Conservation (phyloP, 2,113 vertebrate species). For the Mormoops blainvillei region DNA sequence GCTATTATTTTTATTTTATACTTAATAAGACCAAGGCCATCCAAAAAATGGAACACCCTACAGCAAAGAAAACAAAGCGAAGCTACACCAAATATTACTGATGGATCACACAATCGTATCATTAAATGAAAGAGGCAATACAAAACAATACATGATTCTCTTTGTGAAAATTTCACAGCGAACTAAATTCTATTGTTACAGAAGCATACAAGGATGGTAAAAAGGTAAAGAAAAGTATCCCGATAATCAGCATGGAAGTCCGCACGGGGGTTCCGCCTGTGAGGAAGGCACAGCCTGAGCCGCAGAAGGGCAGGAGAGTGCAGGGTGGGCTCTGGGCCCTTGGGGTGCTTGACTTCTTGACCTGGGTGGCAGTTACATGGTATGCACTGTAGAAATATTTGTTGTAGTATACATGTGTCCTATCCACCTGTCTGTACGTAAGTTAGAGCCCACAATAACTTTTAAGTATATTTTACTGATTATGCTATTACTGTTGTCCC, state of each 20-base stretch:
- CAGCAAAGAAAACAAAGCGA: neutral
- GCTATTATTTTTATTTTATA: neutral
- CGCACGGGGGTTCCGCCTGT: neutral
- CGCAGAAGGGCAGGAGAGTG: neutral
- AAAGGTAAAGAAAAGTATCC: neutral
- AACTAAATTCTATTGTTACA: neutral
- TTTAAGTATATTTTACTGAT: too few relatives aligned
- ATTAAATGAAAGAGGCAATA: neutral
- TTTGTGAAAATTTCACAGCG: neutral
- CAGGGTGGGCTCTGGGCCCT: accelerated
- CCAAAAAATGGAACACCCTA: neutral
- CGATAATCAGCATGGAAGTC: neutral
- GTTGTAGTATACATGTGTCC: neutral
- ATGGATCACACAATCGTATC: neutral
- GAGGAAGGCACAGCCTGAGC: neutral
- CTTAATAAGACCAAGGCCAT: neutral
- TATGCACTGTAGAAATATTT: neutral
- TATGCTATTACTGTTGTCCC: too few relatives aligned
- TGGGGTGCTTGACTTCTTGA: neutral
- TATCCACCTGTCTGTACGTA: neutral
- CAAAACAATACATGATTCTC: neutral
- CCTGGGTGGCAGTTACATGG: neutral
- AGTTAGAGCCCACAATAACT: neutral
- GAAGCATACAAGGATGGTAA: neutral
- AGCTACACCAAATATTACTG: neutral